These are phyloP conservation scores for Callyntrura guangdongensis DNA, from an alignment of 2,888 invertebrate genomes.

Conservation along the genomic window DNA sequence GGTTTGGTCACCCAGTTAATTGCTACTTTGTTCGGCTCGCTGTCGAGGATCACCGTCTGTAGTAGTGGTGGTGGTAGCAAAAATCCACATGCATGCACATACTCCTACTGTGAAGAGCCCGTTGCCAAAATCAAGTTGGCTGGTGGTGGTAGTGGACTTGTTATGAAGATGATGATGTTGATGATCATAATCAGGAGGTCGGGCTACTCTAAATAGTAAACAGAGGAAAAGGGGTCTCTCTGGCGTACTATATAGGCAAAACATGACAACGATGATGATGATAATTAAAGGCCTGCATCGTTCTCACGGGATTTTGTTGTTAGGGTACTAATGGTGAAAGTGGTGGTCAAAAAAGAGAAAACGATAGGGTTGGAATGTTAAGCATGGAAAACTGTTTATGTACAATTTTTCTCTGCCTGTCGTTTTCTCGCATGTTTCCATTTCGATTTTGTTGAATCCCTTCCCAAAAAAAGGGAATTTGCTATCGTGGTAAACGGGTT, in stretches of 20 bases:
- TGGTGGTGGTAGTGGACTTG: constrained; percentile 31
- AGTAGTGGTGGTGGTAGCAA: too few species aligned
- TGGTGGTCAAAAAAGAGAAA: not conserved
- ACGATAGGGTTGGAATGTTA: not conserved
- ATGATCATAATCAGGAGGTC: constrained; percentile 13
- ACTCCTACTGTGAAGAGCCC: not conserved
- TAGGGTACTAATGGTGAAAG: not conserved
- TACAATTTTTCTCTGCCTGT: not conserved
- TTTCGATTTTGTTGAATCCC: constrained; percentile 15
- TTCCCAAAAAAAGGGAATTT: constrained; percentile 4
- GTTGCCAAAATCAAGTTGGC: constrained; percentile 48
- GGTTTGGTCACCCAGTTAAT: constrained; percentile 62
- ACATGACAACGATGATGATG: not conserved
- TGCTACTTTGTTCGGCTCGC: not conserved
- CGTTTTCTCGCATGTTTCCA: constrained; percentile 7
- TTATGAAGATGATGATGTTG: not conserved
- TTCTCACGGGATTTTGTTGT: constrained; percentile 16
- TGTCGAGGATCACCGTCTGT: not conserved
- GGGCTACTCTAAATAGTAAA: constrained; percentile 11
- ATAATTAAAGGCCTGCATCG: constrained; percentile 31
- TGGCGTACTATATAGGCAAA: too few species aligned
- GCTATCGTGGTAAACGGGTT: not conserved
- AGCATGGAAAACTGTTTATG: not conserved
- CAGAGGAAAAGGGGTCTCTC: too few species aligned
- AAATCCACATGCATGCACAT: too few species aligned